Percentiles rank a stretch among this genome's conserved stretches.
phyloP scores from a whole-genome alignment of 1,140 invertebrate genomes.

The Drosophila ogumai region DNA sequence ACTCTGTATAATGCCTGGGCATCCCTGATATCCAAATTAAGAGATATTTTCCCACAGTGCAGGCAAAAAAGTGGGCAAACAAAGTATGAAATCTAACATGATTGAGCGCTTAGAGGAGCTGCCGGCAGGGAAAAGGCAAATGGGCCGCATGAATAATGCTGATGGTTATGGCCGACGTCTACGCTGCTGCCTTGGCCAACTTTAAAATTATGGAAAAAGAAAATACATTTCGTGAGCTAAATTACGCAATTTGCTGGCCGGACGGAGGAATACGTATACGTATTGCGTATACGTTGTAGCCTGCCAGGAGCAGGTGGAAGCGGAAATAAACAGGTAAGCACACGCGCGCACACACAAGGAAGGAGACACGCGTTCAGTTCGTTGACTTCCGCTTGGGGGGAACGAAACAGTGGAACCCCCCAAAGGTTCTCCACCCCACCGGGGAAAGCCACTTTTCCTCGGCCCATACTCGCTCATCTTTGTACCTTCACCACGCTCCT shows the following conservation, averaged over 20 bases:
- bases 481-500: slow-evolving; percentile 5
- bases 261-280: slow-evolving; percentile 15
- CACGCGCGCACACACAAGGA: slow-evolving; percentile 27
- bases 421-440: not conserved
- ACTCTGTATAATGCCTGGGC: rapidly evolving
- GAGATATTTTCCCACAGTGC: slow-evolving; percentile 1
- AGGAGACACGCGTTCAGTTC: slow-evolving; percentile 51
- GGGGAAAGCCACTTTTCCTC: slow-evolving; percentile 6
- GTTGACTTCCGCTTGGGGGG: slow-evolving; percentile 36
- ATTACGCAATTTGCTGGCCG: slow-evolving; percentile 62
- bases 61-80: not conserved
- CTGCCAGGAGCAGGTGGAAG: slow-evolving; percentile 31
- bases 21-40: no score
- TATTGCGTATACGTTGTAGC: slow-evolving; percentile 20
- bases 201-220: slow-evolving; percentile 50
- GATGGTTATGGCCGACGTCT: slow-evolving; percentile 41
- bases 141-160: slow-evolving; percentile 52
- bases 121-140: slow-evolving; percentile 1
- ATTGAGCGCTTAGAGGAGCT: slow-evolving; percentile 35
- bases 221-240: slow-evolving; percentile 56
- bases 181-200: slow-evolving; percentile 7
- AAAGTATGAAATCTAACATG: slow-evolving; percentile 33
- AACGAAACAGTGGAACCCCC: slow-evolving; percentile 5
- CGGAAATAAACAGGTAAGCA: slow-evolving; percentile 59
- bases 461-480: slow-evolving; percentile 22